phyloP scores from a whole-genome alignment of 1,140 invertebrate genomes.

The Hyphantria cunea region DNA sequence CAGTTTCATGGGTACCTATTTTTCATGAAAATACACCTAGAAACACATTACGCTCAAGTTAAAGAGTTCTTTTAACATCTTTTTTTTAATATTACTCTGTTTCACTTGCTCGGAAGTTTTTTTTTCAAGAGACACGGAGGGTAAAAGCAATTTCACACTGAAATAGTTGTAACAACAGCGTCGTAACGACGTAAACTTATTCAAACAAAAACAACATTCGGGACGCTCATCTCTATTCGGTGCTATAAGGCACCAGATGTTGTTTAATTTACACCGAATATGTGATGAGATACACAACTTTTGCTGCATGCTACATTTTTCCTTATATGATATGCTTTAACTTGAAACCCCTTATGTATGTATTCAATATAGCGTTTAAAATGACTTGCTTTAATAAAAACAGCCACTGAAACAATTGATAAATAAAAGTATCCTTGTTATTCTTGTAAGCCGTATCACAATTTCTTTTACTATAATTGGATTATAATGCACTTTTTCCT shows the following conservation, averaged over 20 bases:
- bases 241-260: conserved; percentile 34
- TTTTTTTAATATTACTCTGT: conserved; percentile 5
- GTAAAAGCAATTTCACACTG: conserved; percentile 23
- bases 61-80: no score
- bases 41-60: conserved; percentile 32
- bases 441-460: no score
- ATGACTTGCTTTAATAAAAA: no score
- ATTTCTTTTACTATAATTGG: no score
- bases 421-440: no score
- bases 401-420: no score
- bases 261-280: conserved; percentile 47
- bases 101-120: conserved; percentile 19
- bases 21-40: conserved; percentile 30
- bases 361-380: no score
- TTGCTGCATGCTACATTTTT: conserved; percentile 6
- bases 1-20: conserved; percentile 22
- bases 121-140: neutral
- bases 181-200: conserved; percentile 31
- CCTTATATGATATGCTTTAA: neutral
- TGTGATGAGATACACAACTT: conserved; percentile 31
- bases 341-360: no score
- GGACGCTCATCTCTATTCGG: conserved; percentile 41
- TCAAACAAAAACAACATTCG: conserved; percentile 38
- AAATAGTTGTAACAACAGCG: conserved; percentile 27
- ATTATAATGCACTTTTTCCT: no score